phyloP scores from a whole-genome alignment of 2,797 vertebrate species.

The Sternotherus odoratus region DNA sequence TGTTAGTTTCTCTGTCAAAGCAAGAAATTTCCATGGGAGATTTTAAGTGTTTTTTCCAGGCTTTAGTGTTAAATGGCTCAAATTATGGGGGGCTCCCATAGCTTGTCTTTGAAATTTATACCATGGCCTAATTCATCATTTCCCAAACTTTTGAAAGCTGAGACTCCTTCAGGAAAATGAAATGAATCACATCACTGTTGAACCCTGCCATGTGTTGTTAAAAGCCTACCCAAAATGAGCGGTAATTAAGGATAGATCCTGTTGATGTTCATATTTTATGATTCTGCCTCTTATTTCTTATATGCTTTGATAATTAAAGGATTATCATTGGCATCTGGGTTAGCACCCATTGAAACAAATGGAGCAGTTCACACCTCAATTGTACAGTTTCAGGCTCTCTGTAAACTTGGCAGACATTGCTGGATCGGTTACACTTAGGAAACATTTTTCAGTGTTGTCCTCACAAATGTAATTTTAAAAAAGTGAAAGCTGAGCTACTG shows the following conservation, averaged over 20 bases:
- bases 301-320: rapidly evolving
- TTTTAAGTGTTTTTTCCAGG: background rate
- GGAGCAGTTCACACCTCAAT: background rate
- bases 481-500: background rate
- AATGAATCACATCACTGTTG: background rate
- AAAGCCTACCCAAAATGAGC: background rate
- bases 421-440: background rate
- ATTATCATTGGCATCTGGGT: background rate
- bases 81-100: background rate
- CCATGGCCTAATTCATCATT: background rate
- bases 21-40: background rate
- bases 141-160: background rate
- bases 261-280: background rate
- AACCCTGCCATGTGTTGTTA: background rate
- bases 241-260: background rate
- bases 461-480: background rate
- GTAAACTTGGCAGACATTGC: background rate
- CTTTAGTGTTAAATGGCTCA: background rate
- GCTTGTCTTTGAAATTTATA: background rate
- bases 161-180: background rate
- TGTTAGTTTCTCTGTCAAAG: background rate
- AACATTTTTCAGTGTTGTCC: background rate
- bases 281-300: background rate
- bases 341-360: background rate
- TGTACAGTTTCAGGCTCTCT: background rate